A percentile compares a stretch with the other conserved stretches of the same genome.
phyloP scores from a whole-genome alignment of 2,797 vertebrate genomes.

The Hydrophis major region DNA sequence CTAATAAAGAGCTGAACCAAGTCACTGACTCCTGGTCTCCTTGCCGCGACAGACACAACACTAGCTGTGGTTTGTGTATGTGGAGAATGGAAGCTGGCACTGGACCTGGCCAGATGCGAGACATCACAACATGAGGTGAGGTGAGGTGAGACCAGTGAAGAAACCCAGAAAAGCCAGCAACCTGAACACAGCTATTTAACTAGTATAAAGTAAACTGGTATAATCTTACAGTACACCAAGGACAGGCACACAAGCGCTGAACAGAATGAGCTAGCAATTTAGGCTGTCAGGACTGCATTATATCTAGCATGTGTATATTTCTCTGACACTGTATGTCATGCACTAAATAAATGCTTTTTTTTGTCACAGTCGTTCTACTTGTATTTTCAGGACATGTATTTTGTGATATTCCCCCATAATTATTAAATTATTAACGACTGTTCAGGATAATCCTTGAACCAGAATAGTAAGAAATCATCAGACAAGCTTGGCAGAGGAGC shows the following conservation, averaged over 20 bases:
- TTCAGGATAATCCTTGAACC: neutral
- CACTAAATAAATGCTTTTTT: neutral
- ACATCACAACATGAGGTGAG: neutral
- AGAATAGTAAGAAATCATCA: neutral
- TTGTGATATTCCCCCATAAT: fast-evolving
- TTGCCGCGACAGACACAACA: too few relatives aligned
- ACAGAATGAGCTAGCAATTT: neutral
- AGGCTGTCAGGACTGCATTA: neutral
- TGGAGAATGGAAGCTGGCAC: neutral
- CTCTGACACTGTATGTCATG: neutral
- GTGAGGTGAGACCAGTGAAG: neutral
- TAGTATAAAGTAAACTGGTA: neutral
- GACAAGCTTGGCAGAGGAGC: neutral
- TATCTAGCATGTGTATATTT: neutral
- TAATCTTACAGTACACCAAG: neutral
- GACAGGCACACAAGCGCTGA: neutral
- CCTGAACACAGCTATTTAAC: neutral
- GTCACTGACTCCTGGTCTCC: too few relatives aligned
- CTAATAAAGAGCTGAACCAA: too few relatives aligned
- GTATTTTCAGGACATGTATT: neutral
- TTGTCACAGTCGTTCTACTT: neutral
- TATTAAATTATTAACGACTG: neutral
- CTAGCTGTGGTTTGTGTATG: neutral
- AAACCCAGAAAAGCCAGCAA: neutral
- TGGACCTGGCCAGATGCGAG: neutral